Percentiles rank a stretch among this genome's conserved stretches.
These are phyloP conservation scores for Rhagoletis zephyria DNA, from an alignment of 1,140 invertebrate species.

Conservation along the genomic window DNA sequence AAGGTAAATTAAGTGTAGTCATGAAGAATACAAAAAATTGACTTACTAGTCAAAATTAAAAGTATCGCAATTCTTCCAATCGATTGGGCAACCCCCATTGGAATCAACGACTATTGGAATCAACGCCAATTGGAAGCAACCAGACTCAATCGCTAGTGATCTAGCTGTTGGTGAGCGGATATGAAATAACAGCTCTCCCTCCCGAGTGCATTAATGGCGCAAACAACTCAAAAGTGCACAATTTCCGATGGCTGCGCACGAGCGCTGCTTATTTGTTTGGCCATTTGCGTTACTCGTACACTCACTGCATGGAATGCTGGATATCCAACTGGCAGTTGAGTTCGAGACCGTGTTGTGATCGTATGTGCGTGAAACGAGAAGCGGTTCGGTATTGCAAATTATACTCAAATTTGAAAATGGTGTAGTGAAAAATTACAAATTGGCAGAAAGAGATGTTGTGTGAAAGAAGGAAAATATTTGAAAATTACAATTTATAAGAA, in stretches of 20 bases:
- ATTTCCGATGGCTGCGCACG: slow-evolving; percentile 12
- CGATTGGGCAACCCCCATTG: slow-evolving; percentile 15
- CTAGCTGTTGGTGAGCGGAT: not conserved
- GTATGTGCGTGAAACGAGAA: not conserved
- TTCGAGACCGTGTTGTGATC: slow-evolving; percentile 12
- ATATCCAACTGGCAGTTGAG: slow-evolving; percentile 16
- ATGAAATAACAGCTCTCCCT: not conserved
- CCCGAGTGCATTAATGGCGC: not conserved
- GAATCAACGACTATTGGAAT: not conserved
- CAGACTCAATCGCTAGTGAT: not conserved
- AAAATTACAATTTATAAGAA: not conserved
- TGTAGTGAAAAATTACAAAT: not conserved
- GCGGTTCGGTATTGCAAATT: not conserved
- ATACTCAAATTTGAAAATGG: not conserved
- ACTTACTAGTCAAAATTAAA: too few relatives aligned
- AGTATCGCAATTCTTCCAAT: too few relatives aligned
- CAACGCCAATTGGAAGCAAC: not conserved
- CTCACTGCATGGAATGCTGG: slow-evolving; percentile 20
- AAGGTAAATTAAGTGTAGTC: too few relatives aligned
- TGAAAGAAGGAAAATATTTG: not conserved
- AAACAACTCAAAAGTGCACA: slow-evolving; percentile 17
- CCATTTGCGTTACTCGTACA: not conserved
- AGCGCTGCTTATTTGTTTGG: not conserved
- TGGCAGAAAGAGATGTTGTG: not conserved
- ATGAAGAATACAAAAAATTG: too few relatives aligned